Evolutionary conservation across 2,888 invertebrate species (phyloP), one percentile per base, ranked within the genome.

Genomic region (Drosophila ustulata): DNA sequence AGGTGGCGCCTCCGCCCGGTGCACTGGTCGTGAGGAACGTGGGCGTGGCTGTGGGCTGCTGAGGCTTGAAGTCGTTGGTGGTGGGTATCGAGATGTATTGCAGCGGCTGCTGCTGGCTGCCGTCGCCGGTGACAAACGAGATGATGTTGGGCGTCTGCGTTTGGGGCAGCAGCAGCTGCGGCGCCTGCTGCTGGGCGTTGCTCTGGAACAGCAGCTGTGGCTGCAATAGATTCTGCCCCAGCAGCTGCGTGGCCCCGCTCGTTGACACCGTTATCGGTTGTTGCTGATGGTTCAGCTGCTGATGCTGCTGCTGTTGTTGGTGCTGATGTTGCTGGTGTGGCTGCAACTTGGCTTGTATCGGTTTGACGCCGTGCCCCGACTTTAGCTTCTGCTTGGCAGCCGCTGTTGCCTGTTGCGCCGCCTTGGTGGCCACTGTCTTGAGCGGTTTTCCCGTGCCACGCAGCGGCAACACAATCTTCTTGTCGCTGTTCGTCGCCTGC

Each of bases 71-170:
- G 49, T 94, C 94, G 58, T 93, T 93, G 0, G 94, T 94, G 0
- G 96, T 94, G 0, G 92, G 92, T 67, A 92, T 86, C 8, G 96
- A 94, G 49, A 96, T 95, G 82, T 96, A 96, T 85, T 96, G 96
- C 91, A 96, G 95, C 85, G 96, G 96, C 62, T 94, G 94, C 5
- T 92, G 91, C 65, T 92, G 91, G 3, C 89, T 80, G 3, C 90
- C 89, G n/a, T 91, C 91, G 3, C 89, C 89, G 41, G 91, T 89
- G 11, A 92, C 89, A 66, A 92, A 92, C 3, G 94, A 93, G 55
- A 94, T 93, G 61, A 94, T 92, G 82, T 93, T 93, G 49, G 93
- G 92, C 0, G 79, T 67, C 13, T 86, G 79, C 2, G 84, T 49
- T 67, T 87, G 94, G 92, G 61, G 93, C 92, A 90, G 93, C 69